These are phyloP conservation scores for Limanda limanda DNA, from an alignment of 2,113 vertebrate genomes.

Conservation along the genomic window DNA sequence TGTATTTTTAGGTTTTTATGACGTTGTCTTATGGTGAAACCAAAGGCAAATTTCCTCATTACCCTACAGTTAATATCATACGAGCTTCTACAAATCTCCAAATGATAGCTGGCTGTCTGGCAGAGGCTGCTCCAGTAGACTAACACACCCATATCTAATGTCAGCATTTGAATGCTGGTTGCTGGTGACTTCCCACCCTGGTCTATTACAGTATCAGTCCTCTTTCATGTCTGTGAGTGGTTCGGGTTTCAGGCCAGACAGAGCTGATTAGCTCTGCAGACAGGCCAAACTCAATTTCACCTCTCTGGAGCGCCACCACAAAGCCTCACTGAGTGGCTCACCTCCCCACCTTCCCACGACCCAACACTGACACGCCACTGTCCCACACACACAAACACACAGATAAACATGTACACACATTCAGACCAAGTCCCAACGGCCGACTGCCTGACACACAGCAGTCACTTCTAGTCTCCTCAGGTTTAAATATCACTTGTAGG, in stretches of 20 bases:
- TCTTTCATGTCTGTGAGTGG: constrained; percentile 64
- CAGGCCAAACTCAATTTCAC: constrained; percentile 76
- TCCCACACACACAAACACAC: neutral
- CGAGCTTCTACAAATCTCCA: neutral
- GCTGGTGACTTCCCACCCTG: constrained; percentile 41
- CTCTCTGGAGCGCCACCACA: constrained; percentile 57
- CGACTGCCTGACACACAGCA: neutral
- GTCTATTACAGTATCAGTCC: constrained; percentile 41
- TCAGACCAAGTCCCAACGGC: neutral
- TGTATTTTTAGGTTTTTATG: too few relatives aligned
- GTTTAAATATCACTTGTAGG: neutral
- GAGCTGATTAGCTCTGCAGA: constrained; percentile 73
- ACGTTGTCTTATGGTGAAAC: too few relatives aligned
- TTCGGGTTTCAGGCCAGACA: constrained; percentile 69
- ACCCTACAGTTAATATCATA: neutral
- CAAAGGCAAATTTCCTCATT: neutral
- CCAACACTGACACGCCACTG: constrained; percentile 28
- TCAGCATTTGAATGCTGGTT: constrained; percentile 27
- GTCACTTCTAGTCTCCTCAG: neutral
- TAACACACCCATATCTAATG: constrained; percentile 42
- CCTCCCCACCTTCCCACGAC: constrained; percentile 40
- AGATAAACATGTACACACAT: neutral
- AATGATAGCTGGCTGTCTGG: constrained; percentile 8
- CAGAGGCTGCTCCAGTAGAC: constrained; percentile 13
- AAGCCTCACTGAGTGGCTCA: constrained; percentile 56